A percentile compares a stretch with the other conserved stretches of the same genome.
phyloP scores from a whole-genome alignment of 2,888 invertebrate species.

The Druceiella hillmani region DNA sequence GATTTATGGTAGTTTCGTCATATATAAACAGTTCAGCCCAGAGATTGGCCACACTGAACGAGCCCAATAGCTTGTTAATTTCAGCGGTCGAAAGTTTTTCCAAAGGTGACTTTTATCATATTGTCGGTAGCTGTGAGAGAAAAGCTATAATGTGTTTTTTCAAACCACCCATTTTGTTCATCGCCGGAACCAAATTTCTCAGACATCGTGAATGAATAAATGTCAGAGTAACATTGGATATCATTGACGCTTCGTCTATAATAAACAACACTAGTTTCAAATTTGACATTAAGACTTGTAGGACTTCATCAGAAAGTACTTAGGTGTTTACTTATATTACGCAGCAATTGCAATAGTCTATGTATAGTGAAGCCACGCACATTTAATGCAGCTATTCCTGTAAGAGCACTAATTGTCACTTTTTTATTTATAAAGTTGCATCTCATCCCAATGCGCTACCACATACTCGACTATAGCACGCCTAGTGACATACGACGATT shows the following conservation, averaged over 20 bases:
- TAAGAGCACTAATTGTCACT: slow-evolving; percentile 27
- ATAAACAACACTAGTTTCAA: slow-evolving; percentile 27
- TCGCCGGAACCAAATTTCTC: slow-evolving; percentile 28
- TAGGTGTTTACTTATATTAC: slow-evolving; percentile 27
- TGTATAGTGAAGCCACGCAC: slow-evolving; percentile 30
- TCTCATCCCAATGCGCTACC: too few relatives aligned
- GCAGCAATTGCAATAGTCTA: slow-evolving; percentile 27
- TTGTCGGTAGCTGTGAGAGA: slow-evolving; percentile 30
- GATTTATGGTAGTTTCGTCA: slow-evolving; percentile 18
- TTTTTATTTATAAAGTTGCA: too few relatives aligned
- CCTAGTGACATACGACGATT: too few relatives aligned
- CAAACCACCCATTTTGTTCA: slow-evolving; percentile 28
- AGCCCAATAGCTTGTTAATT: slow-evolving; percentile 23
- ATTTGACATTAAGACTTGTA: slow-evolving; percentile 23
- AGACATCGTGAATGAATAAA: slow-evolving; percentile 16
- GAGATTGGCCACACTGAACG: slow-evolving; percentile 22
- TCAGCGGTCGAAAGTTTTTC: slow-evolving; percentile 22
- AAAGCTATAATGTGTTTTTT: slow-evolving; percentile 27
- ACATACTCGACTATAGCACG: too few relatives aligned
- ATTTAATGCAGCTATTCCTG: slow-evolving; percentile 30
- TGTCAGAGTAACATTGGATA: slow-evolving; percentile 23
- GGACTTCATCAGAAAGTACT: slow-evolving; percentile 27
- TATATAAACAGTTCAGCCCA: slow-evolving; percentile 25
- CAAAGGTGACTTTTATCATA: slow-evolving; percentile 26
- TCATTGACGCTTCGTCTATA: slow-evolving; percentile 26